Evolutionary conservation across 2,888 invertebrate species (phyloP).

Genomic region (Euzetes globulus): DNA sequence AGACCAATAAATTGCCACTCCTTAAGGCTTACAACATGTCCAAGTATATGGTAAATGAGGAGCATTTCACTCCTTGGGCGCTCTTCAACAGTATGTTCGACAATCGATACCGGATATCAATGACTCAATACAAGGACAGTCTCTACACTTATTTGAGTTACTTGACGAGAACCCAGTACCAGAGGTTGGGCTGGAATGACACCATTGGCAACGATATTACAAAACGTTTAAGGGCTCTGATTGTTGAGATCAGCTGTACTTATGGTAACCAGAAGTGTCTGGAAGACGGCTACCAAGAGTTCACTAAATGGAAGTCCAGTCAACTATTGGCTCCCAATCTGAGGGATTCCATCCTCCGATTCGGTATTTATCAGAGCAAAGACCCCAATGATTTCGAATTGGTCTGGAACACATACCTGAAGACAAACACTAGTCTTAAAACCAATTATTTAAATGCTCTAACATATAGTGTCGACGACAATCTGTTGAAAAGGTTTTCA

Average conservation of each 20-base stretch:
- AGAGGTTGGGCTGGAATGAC: constrained; percentile 7
- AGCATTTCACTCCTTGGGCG: constrained; percentile 44
- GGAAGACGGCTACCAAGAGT: background rate
- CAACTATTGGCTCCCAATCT: constrained; percentile 29
- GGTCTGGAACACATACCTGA: constrained; percentile 25
- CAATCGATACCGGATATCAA: constrained; percentile 2
- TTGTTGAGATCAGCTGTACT: constrained; percentile 1
- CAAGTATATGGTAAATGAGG: constrained; percentile 44
- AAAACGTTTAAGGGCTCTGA: background rate
- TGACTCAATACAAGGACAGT: background rate
- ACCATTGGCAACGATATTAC: background rate
- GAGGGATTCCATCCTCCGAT: background rate
- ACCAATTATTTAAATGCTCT: constrained; percentile 20
- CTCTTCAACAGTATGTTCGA: constrained; percentile 1
- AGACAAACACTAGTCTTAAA: background rate
- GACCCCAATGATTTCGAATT: constrained; percentile 17
- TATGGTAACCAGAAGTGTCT: background rate
- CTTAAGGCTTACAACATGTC: constrained; percentile 44
- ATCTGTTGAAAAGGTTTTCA: constrained; percentile 21
- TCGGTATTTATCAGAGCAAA: constrained; percentile 10
- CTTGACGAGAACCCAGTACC: background rate
- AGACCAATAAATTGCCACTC: constrained; percentile 56
- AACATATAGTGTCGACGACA: background rate
- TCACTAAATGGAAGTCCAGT: constrained; percentile 5
- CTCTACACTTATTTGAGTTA: too few relatives aligned